Base-by-base conservation (phyloP, 2,113 vertebrate genomes). In the Microcebus murinus region DNA sequence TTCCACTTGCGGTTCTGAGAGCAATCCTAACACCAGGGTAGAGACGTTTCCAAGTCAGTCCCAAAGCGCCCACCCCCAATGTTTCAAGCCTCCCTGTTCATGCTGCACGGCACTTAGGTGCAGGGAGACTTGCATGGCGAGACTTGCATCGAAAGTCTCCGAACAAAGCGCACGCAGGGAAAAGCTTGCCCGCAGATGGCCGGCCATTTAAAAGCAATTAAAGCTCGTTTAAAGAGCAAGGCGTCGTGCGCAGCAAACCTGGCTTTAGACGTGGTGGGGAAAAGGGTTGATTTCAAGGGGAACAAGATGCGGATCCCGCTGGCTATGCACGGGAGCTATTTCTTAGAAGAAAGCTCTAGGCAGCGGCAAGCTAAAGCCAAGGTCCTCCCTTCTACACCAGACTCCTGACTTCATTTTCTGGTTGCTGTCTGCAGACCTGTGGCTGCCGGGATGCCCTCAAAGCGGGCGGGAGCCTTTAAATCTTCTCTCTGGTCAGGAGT, bases 141-240 rank as follows among this genome's bases (percentile, higher is more conserved):
- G 97, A 91, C 91, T 73, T 65, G 96, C 97, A 98, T 98, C 96
- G 95, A 98, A 98, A 98, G 97, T 97, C 97, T 95, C 65, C 20
- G 88, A 98, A 98, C 98, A 98, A 98, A 98, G 97, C 97, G 61
- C 91, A 94, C 92, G 92, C 98, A 96, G 91, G 45, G 94, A 98
- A 97, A 99, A 98, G 98, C 97, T 99, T 99, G 59, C 83, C 99
- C 98, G 98, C 98, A 97, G 99, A 98, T 99, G 99, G 98, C 99
- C 99, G 97, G 98, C 98, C 99, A 98, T 99, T 99, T 99, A 99
- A 99, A 99, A 99, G 99, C 98, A 99, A 99, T 99, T 99, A 99
- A 99, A 99, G 98, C 97, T 98, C 98, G 98, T 99, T 99, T 99
- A 99, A 99, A 99, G 98, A 99, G 99, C 99, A 99, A 99, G 98